Evolutionary conservation across 2,888 invertebrate species (phyloP).

Genomic region (Mantis religiosa): DNA sequence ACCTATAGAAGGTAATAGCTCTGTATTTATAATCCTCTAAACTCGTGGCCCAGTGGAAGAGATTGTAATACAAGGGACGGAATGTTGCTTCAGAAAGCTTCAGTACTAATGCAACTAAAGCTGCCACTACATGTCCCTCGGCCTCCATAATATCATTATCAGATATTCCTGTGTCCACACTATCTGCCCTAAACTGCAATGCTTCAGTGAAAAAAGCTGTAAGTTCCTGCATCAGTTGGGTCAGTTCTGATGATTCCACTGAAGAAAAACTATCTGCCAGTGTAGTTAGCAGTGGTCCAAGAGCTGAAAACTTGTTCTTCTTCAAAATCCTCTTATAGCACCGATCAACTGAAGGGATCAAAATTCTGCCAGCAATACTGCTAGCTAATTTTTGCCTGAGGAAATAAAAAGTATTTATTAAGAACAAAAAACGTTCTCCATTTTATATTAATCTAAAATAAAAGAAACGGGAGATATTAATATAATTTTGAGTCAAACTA

Average conservation of each 20-base stretch:
- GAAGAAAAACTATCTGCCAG: constrained; percentile 67
- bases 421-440: too few species aligned
- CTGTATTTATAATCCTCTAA: constrained; percentile 56
- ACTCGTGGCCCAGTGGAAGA: constrained; percentile 80
- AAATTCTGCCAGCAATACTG: constrained; percentile 66
- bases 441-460: not conserved
- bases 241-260: constrained; percentile 61
- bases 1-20: constrained; percentile 78
- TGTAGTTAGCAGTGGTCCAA: constrained; percentile 70
- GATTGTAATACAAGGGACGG: constrained; percentile 79
- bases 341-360: constrained; percentile 69
- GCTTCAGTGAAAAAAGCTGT: constrained; percentile 67
- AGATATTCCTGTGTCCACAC: constrained; percentile 41
- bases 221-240: constrained; percentile 61
- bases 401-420: constrained; percentile 36
- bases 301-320: constrained; percentile 56
- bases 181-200: constrained; percentile 62
- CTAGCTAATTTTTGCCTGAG: constrained; percentile 63
- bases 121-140: constrained; percentile 71
- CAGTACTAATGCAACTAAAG: constrained; percentile 74
- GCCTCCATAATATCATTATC: constrained; percentile 53
- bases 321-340: constrained; percentile 59
- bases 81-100: constrained; percentile 88
- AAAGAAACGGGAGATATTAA: too few species aligned
- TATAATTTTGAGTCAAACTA: too few species aligned